These are phyloP conservation scores for Pedetes capensis DNA, from an alignment of 2,113 vertebrate genomes.

Conservation along the genomic window DNA sequence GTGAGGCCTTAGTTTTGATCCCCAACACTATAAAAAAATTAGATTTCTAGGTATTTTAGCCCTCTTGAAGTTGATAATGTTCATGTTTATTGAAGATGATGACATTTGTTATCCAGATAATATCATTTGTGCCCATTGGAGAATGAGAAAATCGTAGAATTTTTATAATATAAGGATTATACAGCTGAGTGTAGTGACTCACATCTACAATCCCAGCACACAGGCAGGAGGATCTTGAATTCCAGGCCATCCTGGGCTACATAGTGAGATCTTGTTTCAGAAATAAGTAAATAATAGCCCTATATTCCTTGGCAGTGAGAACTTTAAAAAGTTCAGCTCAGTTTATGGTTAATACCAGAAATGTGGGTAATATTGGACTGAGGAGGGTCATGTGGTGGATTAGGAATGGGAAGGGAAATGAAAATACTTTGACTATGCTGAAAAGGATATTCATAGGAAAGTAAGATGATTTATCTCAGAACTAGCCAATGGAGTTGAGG, in stretches of 20 bases:
- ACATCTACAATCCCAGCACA: not conserved
- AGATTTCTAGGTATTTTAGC: slow-evolving; percentile 15
- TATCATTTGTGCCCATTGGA: not conserved
- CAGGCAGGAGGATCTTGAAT: not conserved
- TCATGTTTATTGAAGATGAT: slow-evolving; percentile 26
- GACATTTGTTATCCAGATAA: slow-evolving; percentile 22
- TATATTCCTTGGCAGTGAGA: slow-evolving; percentile 8
- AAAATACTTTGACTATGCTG: not conserved
- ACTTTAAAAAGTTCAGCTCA: not conserved
- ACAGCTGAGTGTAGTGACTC: not conserved
- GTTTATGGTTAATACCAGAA: not conserved
- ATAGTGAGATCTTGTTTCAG: not conserved
- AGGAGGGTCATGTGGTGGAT: not conserved
- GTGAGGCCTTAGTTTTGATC: not conserved
- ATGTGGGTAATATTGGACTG: not conserved
- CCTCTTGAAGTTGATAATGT: slow-evolving; percentile 21
- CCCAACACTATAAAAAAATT: not conserved
- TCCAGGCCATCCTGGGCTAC: not conserved
- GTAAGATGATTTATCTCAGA: slow-evolving; percentile 14
- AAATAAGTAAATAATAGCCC: not conserved
- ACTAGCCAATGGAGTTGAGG: not conserved
- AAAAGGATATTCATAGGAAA: slow-evolving; percentile 4
- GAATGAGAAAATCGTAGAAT: not conserved
- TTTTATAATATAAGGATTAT: slow-evolving; percentile 30
- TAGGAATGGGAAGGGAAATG: not conserved